Evolutionary conservation across 2,113 vertebrate genomes (phyloP), one percentile per base, ranked within the genome.

Genomic region (Butorides virescens): DNA sequence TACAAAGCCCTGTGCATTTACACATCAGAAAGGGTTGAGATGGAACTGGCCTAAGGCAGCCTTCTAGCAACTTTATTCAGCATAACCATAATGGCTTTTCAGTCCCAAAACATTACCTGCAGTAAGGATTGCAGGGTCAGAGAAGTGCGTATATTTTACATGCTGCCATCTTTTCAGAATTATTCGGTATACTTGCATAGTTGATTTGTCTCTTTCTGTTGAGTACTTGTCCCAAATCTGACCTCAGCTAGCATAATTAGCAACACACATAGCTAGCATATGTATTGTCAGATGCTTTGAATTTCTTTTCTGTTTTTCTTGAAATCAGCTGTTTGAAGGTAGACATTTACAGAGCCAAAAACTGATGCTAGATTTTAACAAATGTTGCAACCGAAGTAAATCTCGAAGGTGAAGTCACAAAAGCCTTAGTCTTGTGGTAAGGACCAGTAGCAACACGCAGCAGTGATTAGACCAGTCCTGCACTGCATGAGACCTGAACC

Each of bases 381-480:
- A 56, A 37, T 2, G 1, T 8, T 63, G 39, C 80, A 80, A 72
- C 13, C 37, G 17, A 52, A 42, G 16, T 53, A 67, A 52, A 82
- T 20, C 11, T 56, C 8, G 17, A 71, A 75, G 30, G 30, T 63
- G 42, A 83, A 72, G 16, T 42, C 47, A 70, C 15, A 66, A 83
- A 70, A 37, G 16, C 25, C 32, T 88, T 46, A 22, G 26, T 47
- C 58, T 56, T 70, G 12, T 44, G 21, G 8, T 63, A 52, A 49
- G 9, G 8, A 30, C 34, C 5, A 22, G 47, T 53, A 17, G 21
- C 0, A 1, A 34, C 16, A 61, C 4, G 44, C 0, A 8, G 34
- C 46, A 68, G 36, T 0, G 2, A 66, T 32, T 19, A 73, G 16
- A 53, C 8, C 29, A 26, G 30, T 32, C 65, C 36, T 36, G 10